A percentile compares a stretch with the other conserved stretches of the same genome.
Evolutionary conservation across 2,797 vertebrate species (phyloP).

Genomic region (Margarornis squamiger): DNA sequence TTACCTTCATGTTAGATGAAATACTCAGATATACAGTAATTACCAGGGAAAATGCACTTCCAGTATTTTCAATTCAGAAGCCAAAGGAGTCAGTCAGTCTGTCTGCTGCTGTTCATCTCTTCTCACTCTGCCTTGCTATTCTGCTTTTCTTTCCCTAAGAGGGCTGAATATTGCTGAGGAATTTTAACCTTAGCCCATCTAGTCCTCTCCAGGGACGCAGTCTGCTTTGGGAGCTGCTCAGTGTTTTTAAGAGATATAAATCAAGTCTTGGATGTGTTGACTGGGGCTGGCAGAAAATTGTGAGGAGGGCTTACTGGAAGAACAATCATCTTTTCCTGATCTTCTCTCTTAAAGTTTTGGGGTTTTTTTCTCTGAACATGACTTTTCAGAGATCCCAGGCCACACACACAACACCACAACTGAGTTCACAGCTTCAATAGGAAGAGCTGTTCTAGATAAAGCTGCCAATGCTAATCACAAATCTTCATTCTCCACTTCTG

Average conservation of each 20-base stretch:
- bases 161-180: slow-evolving; percentile 27
- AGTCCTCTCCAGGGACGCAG: slow-evolving; percentile 24
- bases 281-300: background rate
- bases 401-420: background rate
- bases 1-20: slow-evolving; percentile 76
- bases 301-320: background rate
- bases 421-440: background rate
- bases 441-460: background rate
- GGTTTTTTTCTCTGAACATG: background rate
- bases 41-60: slow-evolving; percentile 9
- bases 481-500: background rate
- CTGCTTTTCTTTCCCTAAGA: slow-evolving; percentile 32
- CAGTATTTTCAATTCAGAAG: background rate
- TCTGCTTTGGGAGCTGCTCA: slow-evolving; percentile 1
- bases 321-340: background rate
- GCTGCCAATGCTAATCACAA: background rate
- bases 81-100: slow-evolving; percentile 31
- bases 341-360: background rate
- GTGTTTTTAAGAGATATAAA: slow-evolving; percentile 47
- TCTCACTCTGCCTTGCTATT: background rate
- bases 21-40: slow-evolving; percentile 19
- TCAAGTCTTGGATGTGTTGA: slow-evolving; percentile 20
- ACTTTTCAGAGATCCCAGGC: background rate
- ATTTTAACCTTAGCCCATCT: slow-evolving; percentile 36
- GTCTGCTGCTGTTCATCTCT: background rate